Evolutionary conservation across 2,113 vertebrate species (phyloP).

Genomic region (Daboia siamensis): DNA sequence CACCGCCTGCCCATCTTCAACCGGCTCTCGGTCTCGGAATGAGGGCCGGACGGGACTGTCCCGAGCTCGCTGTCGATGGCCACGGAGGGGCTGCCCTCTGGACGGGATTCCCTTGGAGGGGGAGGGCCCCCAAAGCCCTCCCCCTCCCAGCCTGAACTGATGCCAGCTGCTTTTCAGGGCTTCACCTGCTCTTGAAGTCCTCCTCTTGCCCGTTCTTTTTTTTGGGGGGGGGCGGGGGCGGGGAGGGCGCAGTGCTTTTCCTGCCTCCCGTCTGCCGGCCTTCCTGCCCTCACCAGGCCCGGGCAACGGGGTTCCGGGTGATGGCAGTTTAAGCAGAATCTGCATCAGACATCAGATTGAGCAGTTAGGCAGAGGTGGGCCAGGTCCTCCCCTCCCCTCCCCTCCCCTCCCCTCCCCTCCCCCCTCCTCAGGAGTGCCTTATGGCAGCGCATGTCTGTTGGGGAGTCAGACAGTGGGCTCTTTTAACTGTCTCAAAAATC

Average conservation of each 20-base stretch:
- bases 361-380: not conserved
- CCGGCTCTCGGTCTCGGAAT: conserved; percentile 84
- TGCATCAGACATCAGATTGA: not conserved
- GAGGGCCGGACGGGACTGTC: conserved; percentile 3
- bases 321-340: not conserved
- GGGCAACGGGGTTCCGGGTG: not conserved
- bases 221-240: not conserved
- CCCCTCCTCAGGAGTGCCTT: not conserved
- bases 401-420: not conserved
- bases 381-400: not conserved
- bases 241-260: not conserved
- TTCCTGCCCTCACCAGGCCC: not conserved
- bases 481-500: not conserved
- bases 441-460: not conserved
- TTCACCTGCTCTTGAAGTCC: not conserved
- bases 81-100: too few species aligned
- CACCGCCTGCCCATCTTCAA: conserved; percentile 85
- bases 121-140: not conserved
- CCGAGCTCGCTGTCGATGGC: not conserved
- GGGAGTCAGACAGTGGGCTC: not conserved
- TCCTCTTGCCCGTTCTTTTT: not conserved
- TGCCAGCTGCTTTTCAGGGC: not conserved
- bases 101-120: not conserved
- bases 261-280: not conserved
- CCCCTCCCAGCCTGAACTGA: not conserved